Conservation (phyloP, 1,140 invertebrate genomes). For the Cotesia chilonis region DNA sequence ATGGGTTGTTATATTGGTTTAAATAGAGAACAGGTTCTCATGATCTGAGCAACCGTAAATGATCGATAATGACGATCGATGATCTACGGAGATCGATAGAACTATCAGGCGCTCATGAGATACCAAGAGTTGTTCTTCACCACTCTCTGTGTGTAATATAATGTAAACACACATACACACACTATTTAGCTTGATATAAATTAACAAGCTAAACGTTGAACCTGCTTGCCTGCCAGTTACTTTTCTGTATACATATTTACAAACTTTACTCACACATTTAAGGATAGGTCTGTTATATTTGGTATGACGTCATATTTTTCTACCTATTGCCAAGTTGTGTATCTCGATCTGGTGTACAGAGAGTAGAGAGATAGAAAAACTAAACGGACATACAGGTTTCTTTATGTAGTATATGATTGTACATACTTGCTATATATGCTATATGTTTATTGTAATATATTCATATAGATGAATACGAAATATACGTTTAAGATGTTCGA, state of each 20-base stretch:
- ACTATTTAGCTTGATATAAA: too few species aligned
- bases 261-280: not conserved
- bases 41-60: slow-evolving; percentile 41
- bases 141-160: slow-evolving; percentile 14
- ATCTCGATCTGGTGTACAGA: too few species aligned
- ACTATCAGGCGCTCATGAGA: slow-evolving; percentile 52
- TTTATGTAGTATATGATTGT: not conserved
- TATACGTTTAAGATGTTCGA: not conserved
- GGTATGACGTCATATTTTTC: slow-evolving; percentile 26
- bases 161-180: not conserved
- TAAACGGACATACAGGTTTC: slow-evolving; percentile 2
- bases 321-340: not conserved
- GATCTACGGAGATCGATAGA: slow-evolving; percentile 62
- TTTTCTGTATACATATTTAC: not conserved
- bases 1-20: not conserved
- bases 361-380: not conserved
- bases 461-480: not conserved
- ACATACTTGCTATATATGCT: not conserved
- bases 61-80: slow-evolving; percentile 62
- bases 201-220: too few species aligned
- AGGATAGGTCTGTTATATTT: not conserved
- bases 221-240: too few species aligned
- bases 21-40: not conserved
- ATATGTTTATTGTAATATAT: not conserved
- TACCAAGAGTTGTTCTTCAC: slow-evolving; percentile 44